A percentile compares a stretch with the other conserved stretches of the same genome.
These are phyloP conservation scores for Microplitis deprimator DNA, from an alignment of 2,888 invertebrate genomes.

Conservation along the genomic window DNA sequence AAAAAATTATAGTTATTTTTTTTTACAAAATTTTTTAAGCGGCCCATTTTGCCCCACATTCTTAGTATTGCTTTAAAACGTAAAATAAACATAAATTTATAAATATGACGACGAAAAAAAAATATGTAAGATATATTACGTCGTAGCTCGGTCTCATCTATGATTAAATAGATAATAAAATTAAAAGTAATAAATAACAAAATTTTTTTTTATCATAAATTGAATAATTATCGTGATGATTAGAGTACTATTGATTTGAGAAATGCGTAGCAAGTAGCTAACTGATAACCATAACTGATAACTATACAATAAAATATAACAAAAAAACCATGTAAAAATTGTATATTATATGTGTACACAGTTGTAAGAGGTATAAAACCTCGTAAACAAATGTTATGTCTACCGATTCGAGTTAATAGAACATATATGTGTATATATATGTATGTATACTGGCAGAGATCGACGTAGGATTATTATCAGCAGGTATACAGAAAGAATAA, in stretches of 20 bases:
- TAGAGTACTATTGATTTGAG: background rate
- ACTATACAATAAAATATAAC: background rate
- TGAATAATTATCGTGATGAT: background rate
- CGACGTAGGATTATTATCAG: too few relatives aligned
- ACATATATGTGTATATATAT: conserved; percentile 3
- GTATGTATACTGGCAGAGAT: background rate
- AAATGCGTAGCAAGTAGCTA: conserved; percentile 1
- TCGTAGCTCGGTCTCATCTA: too few relatives aligned
- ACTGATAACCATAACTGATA: background rate
- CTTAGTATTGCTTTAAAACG: too few relatives aligned
- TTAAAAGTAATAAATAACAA: background rate
- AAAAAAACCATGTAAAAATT: background rate
- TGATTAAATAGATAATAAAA: background rate
- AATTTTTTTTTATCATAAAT: background rate
- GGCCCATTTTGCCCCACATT: too few relatives aligned
- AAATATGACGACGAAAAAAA: too few relatives aligned
- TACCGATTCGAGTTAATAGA: background rate
- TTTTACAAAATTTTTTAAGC: too few relatives aligned
- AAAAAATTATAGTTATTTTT: too few relatives aligned
- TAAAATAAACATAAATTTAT: too few relatives aligned
- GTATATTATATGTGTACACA: background rate
- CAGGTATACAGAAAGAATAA: background rate
- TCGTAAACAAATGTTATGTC: background rate
- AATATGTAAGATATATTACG: too few relatives aligned
- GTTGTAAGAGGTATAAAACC: background rate